Percentiles rank a stretch among this genome's conserved stretches.
Conservation (phyloP, 2,113 vertebrate species). For the Xyrauchen texanus region DNA sequence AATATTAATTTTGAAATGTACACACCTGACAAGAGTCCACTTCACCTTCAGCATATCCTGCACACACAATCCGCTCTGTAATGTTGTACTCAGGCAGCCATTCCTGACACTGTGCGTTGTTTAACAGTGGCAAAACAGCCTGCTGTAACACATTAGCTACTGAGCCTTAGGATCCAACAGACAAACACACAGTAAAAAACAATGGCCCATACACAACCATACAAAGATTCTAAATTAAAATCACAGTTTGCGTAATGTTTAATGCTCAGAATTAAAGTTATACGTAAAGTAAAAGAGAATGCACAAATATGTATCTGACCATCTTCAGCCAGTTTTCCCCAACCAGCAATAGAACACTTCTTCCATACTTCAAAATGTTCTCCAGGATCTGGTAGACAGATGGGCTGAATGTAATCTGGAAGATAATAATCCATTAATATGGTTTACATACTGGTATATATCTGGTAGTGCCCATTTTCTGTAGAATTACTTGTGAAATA, state of each 20-base stretch:
- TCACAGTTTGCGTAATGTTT: background rate
- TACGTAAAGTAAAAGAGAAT: background rate
- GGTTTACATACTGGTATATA: no score
- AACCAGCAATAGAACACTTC: slow-evolving; percentile 85
- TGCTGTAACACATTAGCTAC: slow-evolving; percentile 79
- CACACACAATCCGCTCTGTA: slow-evolving; percentile 89
- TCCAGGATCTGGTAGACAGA: slow-evolving; percentile 81
- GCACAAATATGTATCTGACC: slow-evolving; percentile 47
- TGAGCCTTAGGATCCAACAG: slow-evolving; percentile 67
- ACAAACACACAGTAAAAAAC: background rate
- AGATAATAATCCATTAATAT: slow-evolving; percentile 10
- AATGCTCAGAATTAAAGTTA: background rate
- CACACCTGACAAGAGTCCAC: slow-evolving; percentile 88
- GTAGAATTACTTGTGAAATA: no score
- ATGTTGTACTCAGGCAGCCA: slow-evolving; percentile 83
- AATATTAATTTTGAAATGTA: background rate
- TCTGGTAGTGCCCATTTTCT: no score
- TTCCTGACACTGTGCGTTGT: slow-evolving; percentile 78
- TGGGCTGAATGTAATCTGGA: slow-evolving; percentile 83
- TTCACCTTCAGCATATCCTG: slow-evolving; percentile 81
- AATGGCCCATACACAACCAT: background rate
- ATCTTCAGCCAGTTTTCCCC: slow-evolving; percentile 73
- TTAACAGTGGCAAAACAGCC: slow-evolving; percentile 82
- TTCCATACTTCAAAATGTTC: slow-evolving; percentile 75
- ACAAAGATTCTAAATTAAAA: no score